Evolutionary conservation across 2,797 vertebrate species (phyloP).

Genomic region (Lagodon rhomboides): DNA sequence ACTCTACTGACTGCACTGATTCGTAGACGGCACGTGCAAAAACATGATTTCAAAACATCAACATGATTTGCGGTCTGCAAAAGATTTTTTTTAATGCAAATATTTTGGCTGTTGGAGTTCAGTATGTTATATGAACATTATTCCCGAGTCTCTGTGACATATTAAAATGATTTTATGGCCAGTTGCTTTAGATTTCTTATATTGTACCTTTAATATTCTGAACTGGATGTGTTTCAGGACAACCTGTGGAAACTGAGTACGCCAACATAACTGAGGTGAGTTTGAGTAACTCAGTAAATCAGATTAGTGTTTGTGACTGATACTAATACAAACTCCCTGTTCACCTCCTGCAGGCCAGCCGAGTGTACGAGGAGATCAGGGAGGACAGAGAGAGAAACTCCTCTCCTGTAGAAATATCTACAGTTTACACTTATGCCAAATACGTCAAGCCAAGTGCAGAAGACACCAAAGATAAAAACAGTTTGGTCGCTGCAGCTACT

Average conservation of each 20-base stretch:
- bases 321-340: not conserved
- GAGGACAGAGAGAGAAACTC: not conserved
- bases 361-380: not conserved
- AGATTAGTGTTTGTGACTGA: not conserved
- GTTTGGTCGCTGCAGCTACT: not conserved
- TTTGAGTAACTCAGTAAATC: not conserved
- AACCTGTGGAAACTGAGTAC: fast-evolving
- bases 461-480: not conserved
- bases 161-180: no score
- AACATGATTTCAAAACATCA: no score
- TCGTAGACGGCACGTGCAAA: no score
- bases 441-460: not conserved
- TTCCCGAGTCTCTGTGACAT: no score
- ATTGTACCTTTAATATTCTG: not conserved
- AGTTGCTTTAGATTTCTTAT: no score
- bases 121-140: no score
- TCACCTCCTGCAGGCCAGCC: not conserved
- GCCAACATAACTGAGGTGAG: not conserved
- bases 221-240: slow-evolving; percentile 28
- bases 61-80: no score
- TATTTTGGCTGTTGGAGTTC: no score
- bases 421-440: not conserved
- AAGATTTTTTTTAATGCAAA: no score
- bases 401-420: not conserved
- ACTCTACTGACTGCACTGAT: no score